Evolutionary conservation across 1,140 invertebrate species (phyloP), one percentile per base, ranked within the genome.

Genomic region (Vanessa atalanta): DNA sequence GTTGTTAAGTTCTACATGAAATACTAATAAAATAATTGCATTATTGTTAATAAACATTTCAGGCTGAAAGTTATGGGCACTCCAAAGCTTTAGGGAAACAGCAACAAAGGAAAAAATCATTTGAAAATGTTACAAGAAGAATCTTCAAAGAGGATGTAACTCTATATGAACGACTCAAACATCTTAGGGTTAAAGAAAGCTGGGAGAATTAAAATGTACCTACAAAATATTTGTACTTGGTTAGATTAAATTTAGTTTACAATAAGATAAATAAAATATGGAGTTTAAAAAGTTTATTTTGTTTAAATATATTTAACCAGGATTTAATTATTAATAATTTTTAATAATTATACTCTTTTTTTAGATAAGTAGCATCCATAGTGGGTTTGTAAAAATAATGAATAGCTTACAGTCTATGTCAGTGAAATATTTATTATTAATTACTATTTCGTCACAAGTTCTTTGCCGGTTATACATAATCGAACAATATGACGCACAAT

Each of bases 81-180:
- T 70, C 85, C 13, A 90, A 88, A 80, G 90, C 83, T n/a, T 70
- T 92, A 48, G 87, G 86, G 3, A 92, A 91, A 71, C 65, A 60
- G 64, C 84, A 86, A 66, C 63, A 75, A n/a, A 85, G 79, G 51
- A 82, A 63, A 47, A 50, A 81, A 67, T 71, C 70, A 50, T 65
- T 88, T 2, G 9, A 75, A 43, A 82, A 88, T 8, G 37, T 60
- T 14, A 48, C 73, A 47, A 77, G 77, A 71, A 85, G 74, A 69
- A 73, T 85, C n/a, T 92, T 92, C 55, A 92, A 92, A 78, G 69
- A 88, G 69, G 89, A 92, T 86, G 88, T 92, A 13, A 92, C 90
- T 72, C 70, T 92, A 61, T 89, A 86, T 80, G 90, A 92, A 70
- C 72, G 88, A 23, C 50, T 91, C 2, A 65, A 82, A 66, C 89